Evolutionary conservation across 2,888 invertebrate species (phyloP).

Genomic region (Mythimna pallens): DNA sequence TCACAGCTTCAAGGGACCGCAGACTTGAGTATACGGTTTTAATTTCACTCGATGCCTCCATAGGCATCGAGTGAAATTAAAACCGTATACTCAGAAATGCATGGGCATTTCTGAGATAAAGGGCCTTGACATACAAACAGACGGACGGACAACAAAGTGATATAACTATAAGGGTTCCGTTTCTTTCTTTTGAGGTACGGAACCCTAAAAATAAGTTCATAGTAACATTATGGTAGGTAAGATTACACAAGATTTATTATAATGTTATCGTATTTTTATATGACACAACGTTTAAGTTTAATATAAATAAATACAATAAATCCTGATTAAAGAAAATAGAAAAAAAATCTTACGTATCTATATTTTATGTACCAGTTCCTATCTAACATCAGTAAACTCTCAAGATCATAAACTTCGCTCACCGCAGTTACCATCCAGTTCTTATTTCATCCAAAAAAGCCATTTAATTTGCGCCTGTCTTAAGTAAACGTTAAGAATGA

Average conservation of each 20-base stretch:
- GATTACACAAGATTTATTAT: not conserved
- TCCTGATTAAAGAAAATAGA: not conserved
- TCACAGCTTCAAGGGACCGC: too few relatives aligned
- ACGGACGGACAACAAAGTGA: too few relatives aligned
- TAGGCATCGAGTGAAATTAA: too few relatives aligned
- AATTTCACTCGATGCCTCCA: too few relatives aligned
- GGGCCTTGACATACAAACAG: too few relatives aligned
- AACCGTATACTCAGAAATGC: too few relatives aligned
- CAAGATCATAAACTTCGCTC: constrained; percentile 42
- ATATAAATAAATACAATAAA: not conserved
- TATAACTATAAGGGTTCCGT: too few relatives aligned
- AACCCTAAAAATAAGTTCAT: not conserved
- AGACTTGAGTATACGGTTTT: too few relatives aligned
- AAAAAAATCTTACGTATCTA: not conserved
- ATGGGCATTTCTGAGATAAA: too few relatives aligned
- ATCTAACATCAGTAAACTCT: constrained; percentile 32
- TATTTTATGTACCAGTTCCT: constrained; percentile 1
- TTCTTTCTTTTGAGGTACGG: too few relatives aligned
- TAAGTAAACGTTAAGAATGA: constrained; percentile 64
- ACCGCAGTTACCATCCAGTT: constrained; percentile 10
- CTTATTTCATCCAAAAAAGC: constrained; percentile 45
- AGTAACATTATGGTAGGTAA: too few relatives aligned
- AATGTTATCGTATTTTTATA: not conserved
- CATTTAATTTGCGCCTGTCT: constrained; percentile 50
- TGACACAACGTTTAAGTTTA: not conserved